A percentile compares a stretch with the other conserved stretches of the same genome.
Conservation (phyloP, 2,797 vertebrate genomes). For the Gambusia yucatana region DNA sequence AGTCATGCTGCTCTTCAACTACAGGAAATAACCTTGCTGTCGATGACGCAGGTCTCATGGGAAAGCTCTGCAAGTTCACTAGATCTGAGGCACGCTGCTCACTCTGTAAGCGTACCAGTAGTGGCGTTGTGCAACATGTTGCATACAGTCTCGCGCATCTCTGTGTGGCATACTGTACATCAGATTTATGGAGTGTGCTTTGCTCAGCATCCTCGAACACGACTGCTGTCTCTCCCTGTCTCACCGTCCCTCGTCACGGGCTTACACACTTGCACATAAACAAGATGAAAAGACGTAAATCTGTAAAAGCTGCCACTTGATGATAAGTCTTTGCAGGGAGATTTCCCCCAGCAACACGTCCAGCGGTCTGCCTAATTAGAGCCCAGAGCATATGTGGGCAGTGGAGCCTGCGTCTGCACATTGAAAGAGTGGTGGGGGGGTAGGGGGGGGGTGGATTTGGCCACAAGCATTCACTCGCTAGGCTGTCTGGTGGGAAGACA, state of each 20-base stretch:
- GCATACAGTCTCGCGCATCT: neutral
- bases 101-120: constrained; percentile 27
- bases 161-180: constrained; percentile 36
- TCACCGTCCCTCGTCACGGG: constrained; percentile 36
- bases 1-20: constrained; percentile 72
- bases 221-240: constrained; percentile 29
- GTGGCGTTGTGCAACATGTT: constrained; percentile 42
- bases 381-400: constrained; percentile 61
- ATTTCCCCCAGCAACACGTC: constrained; percentile 59
- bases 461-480: constrained; percentile 53
- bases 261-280: constrained; percentile 49
- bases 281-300: constrained; percentile 62
- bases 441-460: constrained; percentile 58
- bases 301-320: constrained; percentile 68
- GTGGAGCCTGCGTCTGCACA: constrained; percentile 51
- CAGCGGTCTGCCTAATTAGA: constrained; percentile 69
- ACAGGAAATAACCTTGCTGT: constrained; percentile 77
- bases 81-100: constrained; percentile 46
- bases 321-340: constrained; percentile 63
- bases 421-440: constrained; percentile 36
- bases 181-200: constrained; percentile 15
- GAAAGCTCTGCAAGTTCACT: constrained; percentile 60
- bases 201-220: constrained; percentile 28
- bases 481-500: constrained; percentile 64
- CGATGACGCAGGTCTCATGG: constrained; percentile 73